A percentile compares a stretch with the other conserved stretches of the same genome.
These are phyloP conservation scores for Mamestra configurata DNA, from an alignment of 1,140 invertebrate genomes.

Conservation along the genomic window DNA sequence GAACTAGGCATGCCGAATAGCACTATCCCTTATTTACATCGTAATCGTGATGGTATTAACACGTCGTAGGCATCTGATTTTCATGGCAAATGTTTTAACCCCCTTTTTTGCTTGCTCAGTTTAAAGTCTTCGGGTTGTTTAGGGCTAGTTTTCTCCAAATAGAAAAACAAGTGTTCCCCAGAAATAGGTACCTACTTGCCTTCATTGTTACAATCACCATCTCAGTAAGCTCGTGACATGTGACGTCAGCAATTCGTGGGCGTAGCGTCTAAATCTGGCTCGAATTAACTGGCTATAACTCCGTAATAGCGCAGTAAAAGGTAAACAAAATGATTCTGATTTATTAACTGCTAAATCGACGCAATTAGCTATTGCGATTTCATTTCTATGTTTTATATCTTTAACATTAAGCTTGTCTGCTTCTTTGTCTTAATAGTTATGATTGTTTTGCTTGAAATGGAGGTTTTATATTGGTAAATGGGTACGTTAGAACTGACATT, in stretches of 20 bases:
- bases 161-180: not conserved
- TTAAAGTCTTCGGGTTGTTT: too few relatives aligned
- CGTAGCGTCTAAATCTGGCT: not conserved
- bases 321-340: not conserved
- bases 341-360: not conserved
- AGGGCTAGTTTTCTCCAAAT: not conserved
- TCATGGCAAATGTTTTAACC: too few relatives aligned
- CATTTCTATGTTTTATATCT: not conserved
- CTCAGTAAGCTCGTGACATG: not conserved
- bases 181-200: not conserved
- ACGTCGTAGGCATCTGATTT: too few relatives aligned
- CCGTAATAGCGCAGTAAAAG: constrained; percentile 1
- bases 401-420: not conserved
- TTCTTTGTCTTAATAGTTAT: not conserved
- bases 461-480: too few relatives aligned
- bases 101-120: too few relatives aligned
- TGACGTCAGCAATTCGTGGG: not conserved
- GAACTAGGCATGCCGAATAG: too few relatives aligned
- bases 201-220: not conserved
- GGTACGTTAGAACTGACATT: not conserved
- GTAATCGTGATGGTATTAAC: too few relatives aligned
- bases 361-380: not conserved
- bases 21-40: too few relatives aligned
- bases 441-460: too few relatives aligned
- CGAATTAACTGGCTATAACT: not conserved